These are phyloP conservation scores for Zophobas morio DNA, from an alignment of 1,140 invertebrate species.

Conservation along the genomic window DNA sequence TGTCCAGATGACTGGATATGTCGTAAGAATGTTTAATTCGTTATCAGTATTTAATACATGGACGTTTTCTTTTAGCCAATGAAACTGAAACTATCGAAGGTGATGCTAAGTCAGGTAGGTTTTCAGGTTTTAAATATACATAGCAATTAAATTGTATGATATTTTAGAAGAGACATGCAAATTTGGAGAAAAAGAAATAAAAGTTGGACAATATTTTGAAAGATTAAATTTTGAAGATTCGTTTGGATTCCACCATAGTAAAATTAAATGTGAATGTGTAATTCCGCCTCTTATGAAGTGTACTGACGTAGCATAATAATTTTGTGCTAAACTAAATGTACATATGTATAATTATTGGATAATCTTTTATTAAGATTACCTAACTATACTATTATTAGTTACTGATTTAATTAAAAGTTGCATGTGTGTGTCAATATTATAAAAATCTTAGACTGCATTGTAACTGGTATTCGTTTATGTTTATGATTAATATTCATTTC, in stretches of 20 bases:
- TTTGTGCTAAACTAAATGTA: not conserved
- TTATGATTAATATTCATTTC: no score
- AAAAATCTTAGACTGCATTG: no score
- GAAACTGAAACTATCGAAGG: not conserved
- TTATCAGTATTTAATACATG: no score
- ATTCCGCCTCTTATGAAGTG: slow-evolving; percentile 1
- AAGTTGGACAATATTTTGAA: not conserved
- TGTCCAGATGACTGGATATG: slow-evolving; percentile 42
- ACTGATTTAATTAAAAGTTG: no score
- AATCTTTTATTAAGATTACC: no score
- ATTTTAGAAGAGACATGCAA: not conserved
- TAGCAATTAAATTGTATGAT: not conserved
- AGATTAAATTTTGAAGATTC: not conserved
- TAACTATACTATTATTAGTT: no score
- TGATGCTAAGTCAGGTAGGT: not conserved
- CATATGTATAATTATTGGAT: no score
- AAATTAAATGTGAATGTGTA: slow-evolving; percentile 3
- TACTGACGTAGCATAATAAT: not conserved
- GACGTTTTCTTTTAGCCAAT: not conserved
- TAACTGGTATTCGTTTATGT: no score
- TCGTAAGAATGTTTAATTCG: not conserved
- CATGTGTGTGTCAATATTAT: no score
- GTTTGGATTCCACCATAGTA: slow-evolving; percentile 34
- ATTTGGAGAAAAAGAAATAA: not conserved
- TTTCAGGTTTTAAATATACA: slow-evolving; percentile 4